Base-by-base conservation (phyloP, 2,888 invertebrate species). In the Dasypogon diadema region DNA sequence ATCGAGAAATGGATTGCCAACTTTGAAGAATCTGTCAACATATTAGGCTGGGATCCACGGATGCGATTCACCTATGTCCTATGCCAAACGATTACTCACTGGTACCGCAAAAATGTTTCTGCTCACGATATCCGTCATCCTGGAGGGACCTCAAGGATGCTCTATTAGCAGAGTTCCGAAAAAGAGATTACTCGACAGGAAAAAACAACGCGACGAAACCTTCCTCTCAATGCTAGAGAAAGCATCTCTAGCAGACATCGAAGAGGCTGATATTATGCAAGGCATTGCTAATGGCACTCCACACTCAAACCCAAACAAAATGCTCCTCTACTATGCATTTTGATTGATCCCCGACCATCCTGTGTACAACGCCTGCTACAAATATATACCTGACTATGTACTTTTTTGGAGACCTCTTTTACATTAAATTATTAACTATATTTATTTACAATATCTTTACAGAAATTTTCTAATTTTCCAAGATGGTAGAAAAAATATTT, bases 11-110 rank as follows among this genome's bases (percentile, higher is more conserved):
- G 70, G 70, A 30, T 54, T 2, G 8, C 8, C 1, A 18, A 30
- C 18, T 70, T 70, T 30, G 70, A 70, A 16, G 70, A 70, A 51
- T 54, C 54, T 8, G 70, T 54, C 16, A 30, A 70, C 10, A n/a
- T 51, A n/a, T 12, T 70, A 5, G 51, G 54, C 4, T 34, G 26
- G 24, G 54, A 70, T 30, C 2, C 18, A n/a, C 16, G 34, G 18
- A 30, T 30, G 34, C 26, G 21, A 30, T 30, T 30, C 6, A 22
- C 22, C 1, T 68, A 48, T 48, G 70, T 18, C 6, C 12, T 70
- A 30, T 51, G 51, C 51, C 6, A 51, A 34, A 4, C 26, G 70
- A 18, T 51, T 70, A 2, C 12, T 70, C 0, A 54, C 26, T 0
- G 70, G 51, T 1, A 70, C 70, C 1, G 70, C 70, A 5, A 70